A percentile compares a stretch with the other conserved stretches of the same genome.
phyloP scores from a whole-genome alignment of 2,113 vertebrate genomes.

The Callaeas wilsoni region DNA sequence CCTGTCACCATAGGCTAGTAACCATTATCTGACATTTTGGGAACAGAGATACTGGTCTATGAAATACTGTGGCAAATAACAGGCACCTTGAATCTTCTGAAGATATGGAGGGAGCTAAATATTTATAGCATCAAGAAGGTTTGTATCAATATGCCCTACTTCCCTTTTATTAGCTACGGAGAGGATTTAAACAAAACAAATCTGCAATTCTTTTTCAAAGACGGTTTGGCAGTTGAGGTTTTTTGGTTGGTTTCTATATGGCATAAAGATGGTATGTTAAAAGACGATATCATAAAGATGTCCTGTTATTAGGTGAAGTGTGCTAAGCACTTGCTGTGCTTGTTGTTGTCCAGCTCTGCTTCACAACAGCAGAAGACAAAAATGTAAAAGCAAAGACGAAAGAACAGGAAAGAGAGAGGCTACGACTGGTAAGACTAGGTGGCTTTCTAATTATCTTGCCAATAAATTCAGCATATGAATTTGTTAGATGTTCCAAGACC shows the following conservation, averaged over 20 bases:
- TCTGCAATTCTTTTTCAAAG: background rate
- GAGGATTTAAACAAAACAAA: background rate
- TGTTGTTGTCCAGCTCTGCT: background rate
- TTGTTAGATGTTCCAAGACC: background rate
- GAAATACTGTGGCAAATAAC: background rate
- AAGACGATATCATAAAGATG: no score
- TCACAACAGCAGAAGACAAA: background rate
- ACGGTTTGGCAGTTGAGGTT: background rate
- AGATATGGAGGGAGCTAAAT: background rate
- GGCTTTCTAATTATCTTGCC: background rate
- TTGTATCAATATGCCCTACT: background rate
- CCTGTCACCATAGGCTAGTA: background rate
- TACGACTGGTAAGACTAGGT: background rate
- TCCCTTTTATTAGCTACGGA: background rate
- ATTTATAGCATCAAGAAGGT: background rate
- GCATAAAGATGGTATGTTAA: background rate
- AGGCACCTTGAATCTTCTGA: background rate
- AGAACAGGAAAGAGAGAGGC: background rate
- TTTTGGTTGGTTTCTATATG: background rate
- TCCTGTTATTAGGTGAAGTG: background rate
- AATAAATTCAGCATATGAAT: background rate
- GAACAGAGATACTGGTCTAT: background rate
- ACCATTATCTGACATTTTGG: background rate
- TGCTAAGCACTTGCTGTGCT: background rate
- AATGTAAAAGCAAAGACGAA: background rate